Base-by-base conservation (phyloP, 2,797 vertebrate genomes). In the Acrocephalus scirpaceus region DNA sequence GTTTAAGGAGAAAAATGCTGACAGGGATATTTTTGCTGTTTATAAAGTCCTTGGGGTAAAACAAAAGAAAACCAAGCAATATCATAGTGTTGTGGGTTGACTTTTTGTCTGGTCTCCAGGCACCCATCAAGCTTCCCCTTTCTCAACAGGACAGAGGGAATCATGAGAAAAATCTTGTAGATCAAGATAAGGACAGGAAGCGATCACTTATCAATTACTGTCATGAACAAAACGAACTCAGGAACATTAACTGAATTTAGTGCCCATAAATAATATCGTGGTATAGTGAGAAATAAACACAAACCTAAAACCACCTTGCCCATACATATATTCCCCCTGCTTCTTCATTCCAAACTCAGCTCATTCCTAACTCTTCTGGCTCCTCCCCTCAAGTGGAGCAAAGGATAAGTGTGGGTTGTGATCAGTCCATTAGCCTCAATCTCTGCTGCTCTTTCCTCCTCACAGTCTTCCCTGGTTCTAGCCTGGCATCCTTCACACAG, bases 271-370 rank as follows among this genome's bases (percentile, higher is more conserved):
- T 20, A 50, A 40, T 15, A 27, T 7, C 38, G 18, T 40, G 44
- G 7, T 26, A 44, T 27, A 88, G 9, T 36, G 18, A 86, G 30
- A 77, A 80, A 88, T 26, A 73, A 36, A 7, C 34, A 42, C 2
- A 66, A 67, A 94, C 58, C 21, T n/a, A 50, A 66, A 67, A 67
- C 2, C 1, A 60, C 4, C 5, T 69, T 19, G 9, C 11, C 2
- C 4, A 26, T 2, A 9, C 2, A 2, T 11, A 25, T n/a, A 11
- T 54, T 7, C 2, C 8, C 3, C 1, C 3, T 21, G 3, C 7
- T 2, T 77, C 4, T 50, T 61, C 38, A 47, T 86, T 14, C 15
- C 19, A 54, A 42, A 80, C 8, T 70, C 48, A 44, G 21, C 16
- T 76, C 38, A 66, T 16, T 65, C 11, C 21, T 50, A 38, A 76